These are phyloP conservation scores for Craseonycteris thonglongyai DNA, from an alignment of 2,113 vertebrate genomes.

Conservation along the genomic window DNA sequence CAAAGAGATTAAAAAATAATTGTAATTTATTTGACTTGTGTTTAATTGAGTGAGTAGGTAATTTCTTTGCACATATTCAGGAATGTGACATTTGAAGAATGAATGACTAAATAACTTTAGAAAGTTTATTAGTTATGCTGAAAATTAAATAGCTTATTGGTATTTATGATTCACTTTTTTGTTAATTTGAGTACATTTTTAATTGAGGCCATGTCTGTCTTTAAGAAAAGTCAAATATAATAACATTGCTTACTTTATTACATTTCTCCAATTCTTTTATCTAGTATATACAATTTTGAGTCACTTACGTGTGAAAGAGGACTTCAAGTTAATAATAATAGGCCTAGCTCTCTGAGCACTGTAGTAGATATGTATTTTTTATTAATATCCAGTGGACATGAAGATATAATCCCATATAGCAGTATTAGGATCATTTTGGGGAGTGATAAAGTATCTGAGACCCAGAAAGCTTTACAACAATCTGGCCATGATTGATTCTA, in stretches of 20 bases:
- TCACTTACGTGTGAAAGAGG: neutral
- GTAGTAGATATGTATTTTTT: neutral
- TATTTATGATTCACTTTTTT: neutral
- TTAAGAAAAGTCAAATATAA: neutral
- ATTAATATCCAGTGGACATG: neutral
- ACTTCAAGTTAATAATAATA: neutral
- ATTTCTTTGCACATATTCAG: neutral
- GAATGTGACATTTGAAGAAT: neutral
- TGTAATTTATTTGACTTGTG: neutral
- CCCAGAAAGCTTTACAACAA: neutral
- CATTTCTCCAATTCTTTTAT: neutral
- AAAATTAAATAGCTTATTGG: neutral
- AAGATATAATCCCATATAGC: neutral
- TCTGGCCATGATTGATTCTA: neutral
- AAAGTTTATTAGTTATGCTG: neutral
- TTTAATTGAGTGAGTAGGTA: neutral
- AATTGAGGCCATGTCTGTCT: neutral
- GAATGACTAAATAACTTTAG: neutral
- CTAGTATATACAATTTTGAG: neutral
- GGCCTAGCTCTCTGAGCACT: neutral
- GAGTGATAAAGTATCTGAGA: neutral
- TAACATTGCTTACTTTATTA: neutral
- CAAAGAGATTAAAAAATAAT: neutral
- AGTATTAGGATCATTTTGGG: neutral
- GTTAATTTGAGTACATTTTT: neutral